Evolutionary conservation across 2,797 vertebrate species (phyloP).

Genomic region (Enteromius argenteus): DNA sequence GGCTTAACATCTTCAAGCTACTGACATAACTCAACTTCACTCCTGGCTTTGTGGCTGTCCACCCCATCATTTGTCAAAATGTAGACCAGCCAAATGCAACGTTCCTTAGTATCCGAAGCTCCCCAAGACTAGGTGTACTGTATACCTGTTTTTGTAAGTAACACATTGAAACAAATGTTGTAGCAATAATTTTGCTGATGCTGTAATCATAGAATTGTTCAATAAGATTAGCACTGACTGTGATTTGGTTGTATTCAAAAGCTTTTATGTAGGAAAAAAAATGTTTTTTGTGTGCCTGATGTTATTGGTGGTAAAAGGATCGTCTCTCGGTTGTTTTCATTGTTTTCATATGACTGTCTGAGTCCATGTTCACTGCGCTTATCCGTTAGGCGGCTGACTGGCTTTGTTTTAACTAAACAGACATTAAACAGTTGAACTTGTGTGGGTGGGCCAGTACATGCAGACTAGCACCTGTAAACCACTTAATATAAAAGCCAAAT

Average conservation of each 20-base stretch:
- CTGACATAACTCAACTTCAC: slow-evolving; percentile 17
- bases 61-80: slow-evolving; percentile 65
- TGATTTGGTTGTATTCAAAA: slow-evolving; percentile 77
- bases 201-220: slow-evolving; percentile 74
- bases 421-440: not conserved
- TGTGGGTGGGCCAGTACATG: slow-evolving; percentile 56
- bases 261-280: slow-evolving; percentile 79
- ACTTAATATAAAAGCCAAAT: slow-evolving; percentile 50
- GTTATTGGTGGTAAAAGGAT: slow-evolving; percentile 74
- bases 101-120: slow-evolving; percentile 50
- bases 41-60: slow-evolving; percentile 58
- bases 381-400: not conserved
- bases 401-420: slow-evolving; percentile 21
- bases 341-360: not conserved
- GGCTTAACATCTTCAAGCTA: slow-evolving; percentile 31
- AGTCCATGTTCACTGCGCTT: slow-evolving; percentile 77
- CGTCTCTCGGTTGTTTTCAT: slow-evolving; percentile 62
- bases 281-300: slow-evolving; percentile 78
- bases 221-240: slow-evolving; percentile 76
- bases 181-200: slow-evolving; percentile 85
- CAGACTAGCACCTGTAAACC: slow-evolving; percentile 34
- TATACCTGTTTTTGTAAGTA: slow-evolving; percentile 72
- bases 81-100: slow-evolving; percentile 42
- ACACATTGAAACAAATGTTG: slow-evolving; percentile 79
- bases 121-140: slow-evolving; percentile 33